phyloP scores from a whole-genome alignment of 2,113 vertebrate genomes.

The Smithornis capensis region DNA sequence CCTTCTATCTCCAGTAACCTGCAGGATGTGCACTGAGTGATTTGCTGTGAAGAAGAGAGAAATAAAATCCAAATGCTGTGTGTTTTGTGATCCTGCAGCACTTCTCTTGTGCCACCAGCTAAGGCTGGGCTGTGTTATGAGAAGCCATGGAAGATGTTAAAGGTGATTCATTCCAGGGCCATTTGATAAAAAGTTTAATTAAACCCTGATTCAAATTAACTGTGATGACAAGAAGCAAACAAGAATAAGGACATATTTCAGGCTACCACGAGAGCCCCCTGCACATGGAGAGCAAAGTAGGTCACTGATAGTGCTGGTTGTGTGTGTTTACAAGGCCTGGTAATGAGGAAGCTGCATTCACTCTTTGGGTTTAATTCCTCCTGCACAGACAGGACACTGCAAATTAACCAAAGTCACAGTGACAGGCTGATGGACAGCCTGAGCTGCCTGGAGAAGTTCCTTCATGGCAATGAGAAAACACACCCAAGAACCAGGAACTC shows the following conservation, averaged over 20 bases:
- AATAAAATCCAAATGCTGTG: neutral
- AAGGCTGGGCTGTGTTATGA: neutral
- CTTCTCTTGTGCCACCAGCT: neutral
- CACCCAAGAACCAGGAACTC: neutral
- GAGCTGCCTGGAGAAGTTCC: neutral
- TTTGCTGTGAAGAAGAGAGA: neutral
- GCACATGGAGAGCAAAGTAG: neutral
- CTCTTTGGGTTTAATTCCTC: neutral
- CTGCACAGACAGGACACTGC: neutral
- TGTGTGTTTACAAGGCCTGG: neutral
- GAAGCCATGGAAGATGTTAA: neutral
- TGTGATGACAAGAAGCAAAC: neutral
- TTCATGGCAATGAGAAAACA: neutral
- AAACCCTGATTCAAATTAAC: neutral
- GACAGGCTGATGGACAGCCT: accelerated
- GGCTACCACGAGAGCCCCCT: neutral
- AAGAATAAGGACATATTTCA: neutral
- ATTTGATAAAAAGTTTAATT: neutral
- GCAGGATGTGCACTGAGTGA: neutral
- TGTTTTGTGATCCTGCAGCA: neutral
- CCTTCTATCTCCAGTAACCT: neutral
- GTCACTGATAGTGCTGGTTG: neutral
- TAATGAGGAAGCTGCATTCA: neutral
- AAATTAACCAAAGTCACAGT: neutral
- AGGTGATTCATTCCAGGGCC: neutral